These are phyloP conservation scores for Progne subis DNA, from an alignment of 2,113 vertebrate genomes.

Conservation along the genomic window DNA sequence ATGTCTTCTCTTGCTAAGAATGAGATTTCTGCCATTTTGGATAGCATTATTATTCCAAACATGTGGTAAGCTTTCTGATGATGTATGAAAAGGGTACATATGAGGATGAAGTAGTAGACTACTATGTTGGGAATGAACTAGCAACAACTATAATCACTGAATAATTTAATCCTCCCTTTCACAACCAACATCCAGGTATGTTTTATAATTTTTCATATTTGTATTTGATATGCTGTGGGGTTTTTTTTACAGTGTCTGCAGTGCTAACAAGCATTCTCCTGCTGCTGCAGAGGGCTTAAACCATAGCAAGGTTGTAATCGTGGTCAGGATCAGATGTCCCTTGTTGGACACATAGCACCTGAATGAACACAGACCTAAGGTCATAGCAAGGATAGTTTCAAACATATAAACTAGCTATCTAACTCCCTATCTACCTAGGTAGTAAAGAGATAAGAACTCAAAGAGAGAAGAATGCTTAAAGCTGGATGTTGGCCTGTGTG, in stretches of 20 bases:
- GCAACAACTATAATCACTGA: not conserved
- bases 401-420: not conserved
- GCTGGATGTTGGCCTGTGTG: not conserved
- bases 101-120: not conserved
- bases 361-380: not conserved
- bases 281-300: not conserved
- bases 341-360: not conserved
- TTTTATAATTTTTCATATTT: not conserved
- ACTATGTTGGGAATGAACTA: not conserved
- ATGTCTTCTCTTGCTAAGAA: not conserved
- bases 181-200: not conserved
- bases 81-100: not conserved
- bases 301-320: rapidly evolving
- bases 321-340: not conserved
- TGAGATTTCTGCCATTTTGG: not conserved
- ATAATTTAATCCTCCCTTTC: not conserved
- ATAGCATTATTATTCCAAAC: not conserved
- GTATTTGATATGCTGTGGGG: not conserved
- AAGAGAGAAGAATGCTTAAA: not conserved
- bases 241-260: not conserved
- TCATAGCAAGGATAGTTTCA: not conserved
- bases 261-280: not conserved
- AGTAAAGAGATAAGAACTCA: not conserved
- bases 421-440: not conserved
- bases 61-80: not conserved